Evolutionary conservation across 2,113 vertebrate species (phyloP), one percentile per base, ranked within the genome.

Genomic region (Passer domesticus): DNA sequence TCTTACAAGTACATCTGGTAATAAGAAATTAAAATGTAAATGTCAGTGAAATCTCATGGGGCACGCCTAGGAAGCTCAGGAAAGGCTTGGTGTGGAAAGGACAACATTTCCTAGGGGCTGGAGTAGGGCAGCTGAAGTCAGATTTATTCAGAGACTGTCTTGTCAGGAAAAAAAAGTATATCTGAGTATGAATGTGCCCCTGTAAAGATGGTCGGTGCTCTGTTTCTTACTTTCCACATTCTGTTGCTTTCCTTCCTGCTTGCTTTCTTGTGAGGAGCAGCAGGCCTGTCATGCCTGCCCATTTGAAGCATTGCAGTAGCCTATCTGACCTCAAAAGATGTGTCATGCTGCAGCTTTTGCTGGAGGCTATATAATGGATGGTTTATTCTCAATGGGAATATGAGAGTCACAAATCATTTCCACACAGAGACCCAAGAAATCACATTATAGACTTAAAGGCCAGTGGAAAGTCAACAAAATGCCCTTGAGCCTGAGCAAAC

Each of bases 361-460:
- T 80, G 78, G 43, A 92, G 83, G 75, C 76, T 94, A 75, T 85
- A 58, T 89, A 94, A 93, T 41, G 52, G 56, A 72, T 63, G 31
- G 69, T 44, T 70, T 96, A 91, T 92, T 87, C 53, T 90, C 79
- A 91, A 64, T 44, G 87, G 66, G 75, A 77, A 89, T 72, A 79
- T 35, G 67, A 49, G 35, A 94, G 37, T 89, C 90, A 88, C 16
- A 72, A 82, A 93, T 91, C 53, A 93, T 89, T 91, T 77, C 52
- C 62, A 89, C 81, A 79, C 33, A 70, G 75, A 82, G 83, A 83
- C 50, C 19, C 7, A 7, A 81, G 84, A 73, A 92, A 88, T 59
- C 46, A 49, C 21, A 37, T 80, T 96, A 74, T 28, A 82, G 60
- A 80, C 37, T 56, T 73, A 89, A 88, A 67, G 58, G 53, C 47